Conservation (phyloP, 2,888 invertebrate species). For the Leptothorax acervorum region DNA sequence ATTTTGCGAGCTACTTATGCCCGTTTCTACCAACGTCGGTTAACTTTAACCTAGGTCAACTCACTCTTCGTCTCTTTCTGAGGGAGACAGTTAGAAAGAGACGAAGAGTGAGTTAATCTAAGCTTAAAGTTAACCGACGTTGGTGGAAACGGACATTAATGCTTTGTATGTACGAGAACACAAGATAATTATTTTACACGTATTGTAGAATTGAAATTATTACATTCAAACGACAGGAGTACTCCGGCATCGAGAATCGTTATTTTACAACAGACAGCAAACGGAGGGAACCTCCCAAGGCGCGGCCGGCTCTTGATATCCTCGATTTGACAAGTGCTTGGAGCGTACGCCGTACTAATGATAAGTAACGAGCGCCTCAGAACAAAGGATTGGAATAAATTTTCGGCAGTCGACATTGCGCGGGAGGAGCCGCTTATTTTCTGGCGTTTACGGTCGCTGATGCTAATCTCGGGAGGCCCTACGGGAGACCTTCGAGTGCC, state of each 20-base stretch:
- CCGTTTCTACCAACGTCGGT: no score
- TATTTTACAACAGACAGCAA: conserved; percentile 57
- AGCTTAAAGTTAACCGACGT: no score
- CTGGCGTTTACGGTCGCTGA: conserved; percentile 75
- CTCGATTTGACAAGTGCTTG: conserved; percentile 69
- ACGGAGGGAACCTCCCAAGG: conserved; percentile 11
- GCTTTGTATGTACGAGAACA: neutral
- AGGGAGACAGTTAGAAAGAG: no score
- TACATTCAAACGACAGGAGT: neutral
- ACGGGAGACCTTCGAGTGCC: conserved; percentile 64
- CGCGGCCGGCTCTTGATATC: conserved; percentile 46
- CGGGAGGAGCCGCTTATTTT: conserved; percentile 73
- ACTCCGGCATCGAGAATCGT: conserved; percentile 54
- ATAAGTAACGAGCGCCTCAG: conserved; percentile 76
- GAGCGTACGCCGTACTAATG: conserved; percentile 74
- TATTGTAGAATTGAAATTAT: neutral
- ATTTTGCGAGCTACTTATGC: neutral
- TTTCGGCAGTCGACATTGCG: conserved; percentile 70
- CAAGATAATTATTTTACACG: neutral
- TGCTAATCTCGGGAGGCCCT: conserved; percentile 74
- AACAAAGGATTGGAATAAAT: conserved; percentile 79
- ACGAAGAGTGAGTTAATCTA: no score
- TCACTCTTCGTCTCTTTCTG: no score
- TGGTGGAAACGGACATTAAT: neutral
- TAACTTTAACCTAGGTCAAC: no score